Percentiles rank a stretch among this genome's conserved stretches.
phyloP scores from a whole-genome alignment of 1,140 invertebrate species.

The Mizuhopecten yessoensis region DNA sequence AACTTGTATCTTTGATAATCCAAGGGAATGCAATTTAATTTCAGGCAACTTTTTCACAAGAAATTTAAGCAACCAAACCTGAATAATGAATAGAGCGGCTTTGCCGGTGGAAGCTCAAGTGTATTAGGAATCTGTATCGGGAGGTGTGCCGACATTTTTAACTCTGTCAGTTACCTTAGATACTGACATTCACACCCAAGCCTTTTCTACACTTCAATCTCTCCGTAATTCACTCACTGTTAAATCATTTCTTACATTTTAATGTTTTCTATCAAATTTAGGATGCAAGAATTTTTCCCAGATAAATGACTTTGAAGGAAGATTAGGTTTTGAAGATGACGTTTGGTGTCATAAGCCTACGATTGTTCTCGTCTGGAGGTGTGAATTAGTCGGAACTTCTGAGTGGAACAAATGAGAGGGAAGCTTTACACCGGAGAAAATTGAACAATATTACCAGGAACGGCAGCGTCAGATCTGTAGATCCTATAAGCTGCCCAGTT shows the following conservation, averaged over 20 bases:
- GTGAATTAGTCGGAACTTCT: background rate
- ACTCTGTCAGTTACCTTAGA: background rate
- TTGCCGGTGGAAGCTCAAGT: background rate
- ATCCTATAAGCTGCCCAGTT: too few species aligned
- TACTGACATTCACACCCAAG: background rate
- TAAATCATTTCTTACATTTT: conserved; percentile 10
- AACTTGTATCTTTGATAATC: conserved; percentile 21
- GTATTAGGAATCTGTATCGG: background rate
- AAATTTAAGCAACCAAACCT: background rate
- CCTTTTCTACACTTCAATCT: background rate
- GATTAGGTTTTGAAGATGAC: background rate
- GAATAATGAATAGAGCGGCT: background rate
- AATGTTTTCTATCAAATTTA: conserved; percentile 40
- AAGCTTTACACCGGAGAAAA: background rate
- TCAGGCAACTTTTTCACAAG: background rate
- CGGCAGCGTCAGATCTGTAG: too few species aligned
- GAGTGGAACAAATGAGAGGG: background rate
- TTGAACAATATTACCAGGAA: background rate
- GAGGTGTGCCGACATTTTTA: background rate
- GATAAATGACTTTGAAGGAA: conserved; percentile 9
- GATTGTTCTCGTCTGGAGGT: background rate
- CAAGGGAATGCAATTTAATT: background rate
- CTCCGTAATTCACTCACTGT: background rate
- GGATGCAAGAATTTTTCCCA: background rate
- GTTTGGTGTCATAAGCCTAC: background rate